Conservation (phyloP, 2,888 invertebrate genomes). For the Melinopterus prodromus region DNA sequence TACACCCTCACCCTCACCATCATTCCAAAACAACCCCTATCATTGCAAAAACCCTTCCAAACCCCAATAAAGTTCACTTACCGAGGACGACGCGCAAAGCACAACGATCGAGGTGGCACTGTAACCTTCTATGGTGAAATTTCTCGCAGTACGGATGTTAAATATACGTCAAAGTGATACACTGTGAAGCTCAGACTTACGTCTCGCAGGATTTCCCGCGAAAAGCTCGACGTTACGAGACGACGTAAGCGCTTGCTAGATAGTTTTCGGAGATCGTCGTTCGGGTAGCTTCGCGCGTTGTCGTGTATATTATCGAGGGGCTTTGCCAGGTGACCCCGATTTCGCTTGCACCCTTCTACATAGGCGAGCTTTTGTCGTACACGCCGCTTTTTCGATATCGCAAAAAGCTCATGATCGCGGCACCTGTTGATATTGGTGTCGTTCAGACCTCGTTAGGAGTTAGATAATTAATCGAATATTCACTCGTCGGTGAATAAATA, state of each 20-base stretch:
- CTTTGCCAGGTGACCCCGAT: not conserved
- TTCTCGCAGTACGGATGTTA: not conserved
- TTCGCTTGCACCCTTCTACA: not conserved
- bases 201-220: not conserved
- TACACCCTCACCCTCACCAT: not conserved
- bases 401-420: not conserved
- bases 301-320: not conserved
- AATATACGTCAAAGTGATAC: slow-evolving; percentile 4
- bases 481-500: not conserved
- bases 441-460: not conserved
- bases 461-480: not conserved
- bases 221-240: not conserved
- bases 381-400: not conserved
- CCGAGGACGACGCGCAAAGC: not conserved
- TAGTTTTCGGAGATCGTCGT: not conserved
- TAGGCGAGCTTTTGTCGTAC: not conserved
- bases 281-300: not conserved
- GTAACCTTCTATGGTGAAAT: not conserved
- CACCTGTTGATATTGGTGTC: not conserved
- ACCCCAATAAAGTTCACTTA: not conserved
- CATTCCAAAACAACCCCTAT: not conserved
- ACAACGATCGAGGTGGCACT: not conserved
- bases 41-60: not conserved
- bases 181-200: not conserved
- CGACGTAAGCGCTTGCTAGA: not conserved